phyloP scores from a whole-genome alignment of 2,888 invertebrate genomes.

The Pseudococcus viburni region DNA sequence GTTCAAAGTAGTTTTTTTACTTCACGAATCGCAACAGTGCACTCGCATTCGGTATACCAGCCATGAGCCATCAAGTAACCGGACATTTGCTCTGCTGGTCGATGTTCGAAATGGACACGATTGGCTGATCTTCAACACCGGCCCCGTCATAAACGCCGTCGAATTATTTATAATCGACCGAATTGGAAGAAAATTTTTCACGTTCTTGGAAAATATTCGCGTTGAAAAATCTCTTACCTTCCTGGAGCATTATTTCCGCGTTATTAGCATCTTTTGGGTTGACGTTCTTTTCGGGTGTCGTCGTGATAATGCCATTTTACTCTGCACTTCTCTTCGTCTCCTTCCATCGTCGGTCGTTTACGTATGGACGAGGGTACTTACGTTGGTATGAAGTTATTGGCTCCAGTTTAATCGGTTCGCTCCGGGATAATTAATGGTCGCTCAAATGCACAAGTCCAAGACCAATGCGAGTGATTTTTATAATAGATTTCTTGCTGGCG shows the following conservation, averaged over 20 bases:
- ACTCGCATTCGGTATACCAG: background rate
- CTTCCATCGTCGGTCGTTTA: background rate
- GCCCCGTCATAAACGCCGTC: background rate
- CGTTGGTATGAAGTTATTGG: constrained; percentile 6
- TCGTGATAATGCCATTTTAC: constrained; percentile 10
- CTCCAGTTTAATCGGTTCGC: constrained; percentile 3
- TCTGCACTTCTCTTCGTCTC: background rate
- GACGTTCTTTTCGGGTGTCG: background rate
- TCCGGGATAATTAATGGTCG: constrained; percentile 32
- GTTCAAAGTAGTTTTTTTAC: constrained; percentile 48
- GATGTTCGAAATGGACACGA: constrained; percentile 51
- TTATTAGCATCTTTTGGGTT: constrained; percentile 11
- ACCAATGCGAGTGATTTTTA: constrained; percentile 16
- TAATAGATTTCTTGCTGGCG: background rate
- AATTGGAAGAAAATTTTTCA: background rate
- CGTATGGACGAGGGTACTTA: background rate
- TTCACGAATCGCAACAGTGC: constrained; percentile 50
- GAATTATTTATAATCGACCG: constrained; percentile 11
- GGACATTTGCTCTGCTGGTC: constrained; percentile 54
- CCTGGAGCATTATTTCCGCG: background rate
- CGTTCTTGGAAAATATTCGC: constrained; percentile 1
- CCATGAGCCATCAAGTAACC: constrained; percentile 45
- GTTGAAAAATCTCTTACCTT: background rate
- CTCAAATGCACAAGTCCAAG: background rate
- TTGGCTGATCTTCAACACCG: constrained; percentile 9